Base-by-base conservation (phyloP, 1,140 invertebrate species). In the Caenorhabditis latens region DNA sequence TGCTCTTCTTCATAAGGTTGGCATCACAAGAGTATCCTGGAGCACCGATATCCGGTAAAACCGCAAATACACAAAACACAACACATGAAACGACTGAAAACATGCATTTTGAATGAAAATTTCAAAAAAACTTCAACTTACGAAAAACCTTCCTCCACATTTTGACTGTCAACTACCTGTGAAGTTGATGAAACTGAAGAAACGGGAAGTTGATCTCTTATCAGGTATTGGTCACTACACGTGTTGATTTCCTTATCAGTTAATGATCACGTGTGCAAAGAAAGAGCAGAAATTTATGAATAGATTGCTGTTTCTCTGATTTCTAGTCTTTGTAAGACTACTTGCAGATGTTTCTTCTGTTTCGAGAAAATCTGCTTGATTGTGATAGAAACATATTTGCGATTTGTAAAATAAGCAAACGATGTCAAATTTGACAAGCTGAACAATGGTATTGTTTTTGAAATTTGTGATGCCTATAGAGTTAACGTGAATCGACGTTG, bases 21-120 rank as follows among this genome's bases (percentile, higher is more conserved):
- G 71, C 48, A 79, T 84, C 87, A 67, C 89, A 90, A 4, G 48
- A 53, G 48, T 89, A 89, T 48, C 84, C 84, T 8, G 67, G 46
- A 19, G 57, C 86, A 16, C 89, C 89, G 42, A 90, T 75, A 84
- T 90, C 89, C 6, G 83, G 50, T 11, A 85, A 14, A 9, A 46
- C 53, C 8, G 71, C 71, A 11, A 79, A 21, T 11, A 24, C 46
- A 50, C 24, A 50, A 8, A 79, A 14, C 0, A 32, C 19, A 32
- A 79, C 11, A 50, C 71, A 79, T 4, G 71, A 79, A 50, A 79
- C 11, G 7, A 50, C 71, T 79, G 19, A 50, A 50, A 24, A 46
- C 43, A n/a, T 9, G 4, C 0, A 7, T 50, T 21, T 13, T 50
- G 11, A 13, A 21, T 16, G n/a, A 50, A 4, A 16, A 2, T n/a